Evolutionary conservation across 2,113 vertebrate species (phyloP).

Genomic region (Onychostruthus taczanowskii): DNA sequence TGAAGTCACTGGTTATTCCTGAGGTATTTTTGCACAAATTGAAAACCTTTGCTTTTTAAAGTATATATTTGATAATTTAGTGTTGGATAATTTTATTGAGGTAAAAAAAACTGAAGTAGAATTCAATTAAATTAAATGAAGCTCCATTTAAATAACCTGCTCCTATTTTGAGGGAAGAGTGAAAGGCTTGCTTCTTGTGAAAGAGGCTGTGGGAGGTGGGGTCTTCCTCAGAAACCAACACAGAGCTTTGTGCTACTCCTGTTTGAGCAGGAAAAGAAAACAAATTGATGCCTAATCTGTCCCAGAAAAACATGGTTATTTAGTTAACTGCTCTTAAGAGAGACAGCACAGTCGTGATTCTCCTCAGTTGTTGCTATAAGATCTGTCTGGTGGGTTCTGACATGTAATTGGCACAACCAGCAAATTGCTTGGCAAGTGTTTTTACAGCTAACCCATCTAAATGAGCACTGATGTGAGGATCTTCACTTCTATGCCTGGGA

Average conservation of each 20-base stretch:
- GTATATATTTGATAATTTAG: not conserved
- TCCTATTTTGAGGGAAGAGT: not conserved
- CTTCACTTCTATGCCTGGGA: not conserved
- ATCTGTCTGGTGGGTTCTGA: conserved; percentile 22
- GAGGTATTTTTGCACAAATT: not conserved
- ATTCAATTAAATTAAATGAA: not conserved
- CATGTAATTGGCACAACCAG: conserved; percentile 16
- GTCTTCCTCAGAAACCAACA: not conserved
- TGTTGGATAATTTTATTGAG: not conserved
- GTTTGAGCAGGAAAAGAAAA: not conserved
- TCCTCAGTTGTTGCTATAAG: not conserved
- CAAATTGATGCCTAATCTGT: not conserved
- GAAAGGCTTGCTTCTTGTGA: not conserved
- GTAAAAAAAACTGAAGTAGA: not conserved
- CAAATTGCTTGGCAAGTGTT: conserved; percentile 29
- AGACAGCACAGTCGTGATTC: not conserved
- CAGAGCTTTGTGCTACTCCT: not conserved
- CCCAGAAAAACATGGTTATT: not conserved
- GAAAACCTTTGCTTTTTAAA: not conserved
- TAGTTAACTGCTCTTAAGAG: not conserved
- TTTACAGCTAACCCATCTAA: conserved; percentile 50
- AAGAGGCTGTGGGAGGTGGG: not conserved
- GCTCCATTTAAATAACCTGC: not conserved
- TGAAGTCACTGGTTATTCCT: not conserved
- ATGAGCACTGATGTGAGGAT: conserved; percentile 37